Evolutionary conservation across 2,113 vertebrate genomes (phyloP).

Genomic region (Oceanites oceanicus): DNA sequence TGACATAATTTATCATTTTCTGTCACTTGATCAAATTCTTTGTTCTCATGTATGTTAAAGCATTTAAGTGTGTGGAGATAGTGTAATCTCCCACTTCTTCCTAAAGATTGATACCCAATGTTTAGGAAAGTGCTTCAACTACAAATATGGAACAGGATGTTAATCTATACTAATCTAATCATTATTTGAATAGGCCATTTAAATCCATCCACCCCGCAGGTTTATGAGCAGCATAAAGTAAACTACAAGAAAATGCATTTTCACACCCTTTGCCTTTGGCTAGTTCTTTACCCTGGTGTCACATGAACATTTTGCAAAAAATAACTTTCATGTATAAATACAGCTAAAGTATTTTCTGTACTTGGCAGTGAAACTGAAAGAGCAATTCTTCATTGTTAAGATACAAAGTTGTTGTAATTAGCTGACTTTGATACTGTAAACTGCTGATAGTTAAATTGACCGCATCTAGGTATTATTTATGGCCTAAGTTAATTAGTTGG

Average conservation of each 20-base stretch:
- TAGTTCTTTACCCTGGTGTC: background rate
- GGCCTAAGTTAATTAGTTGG: background rate
- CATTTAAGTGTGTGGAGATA: background rate
- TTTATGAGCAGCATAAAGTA: background rate
- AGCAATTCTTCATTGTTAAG: background rate
- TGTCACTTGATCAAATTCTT: background rate
- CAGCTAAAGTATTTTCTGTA: background rate
- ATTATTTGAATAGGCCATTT: background rate
- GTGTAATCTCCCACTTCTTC: background rate
- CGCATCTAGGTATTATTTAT: constrained; percentile 1
- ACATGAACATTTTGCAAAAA: background rate
- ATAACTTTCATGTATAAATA: background rate
- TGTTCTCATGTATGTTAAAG: background rate
- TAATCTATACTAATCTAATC: background rate
- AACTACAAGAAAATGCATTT: constrained; percentile 17
- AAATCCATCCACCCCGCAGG: background rate
- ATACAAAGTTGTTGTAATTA: background rate
- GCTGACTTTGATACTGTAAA: constrained; percentile 22
- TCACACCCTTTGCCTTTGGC: background rate
- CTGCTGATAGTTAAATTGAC: constrained; percentile 16
- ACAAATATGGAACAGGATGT: background rate
- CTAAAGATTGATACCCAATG: background rate
- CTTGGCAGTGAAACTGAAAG: constrained; percentile 2
- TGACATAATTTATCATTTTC: background rate
- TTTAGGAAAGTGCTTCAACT: background rate